phyloP scores from a whole-genome alignment of 2,797 vertebrate species.

The Sparus aurata region DNA sequence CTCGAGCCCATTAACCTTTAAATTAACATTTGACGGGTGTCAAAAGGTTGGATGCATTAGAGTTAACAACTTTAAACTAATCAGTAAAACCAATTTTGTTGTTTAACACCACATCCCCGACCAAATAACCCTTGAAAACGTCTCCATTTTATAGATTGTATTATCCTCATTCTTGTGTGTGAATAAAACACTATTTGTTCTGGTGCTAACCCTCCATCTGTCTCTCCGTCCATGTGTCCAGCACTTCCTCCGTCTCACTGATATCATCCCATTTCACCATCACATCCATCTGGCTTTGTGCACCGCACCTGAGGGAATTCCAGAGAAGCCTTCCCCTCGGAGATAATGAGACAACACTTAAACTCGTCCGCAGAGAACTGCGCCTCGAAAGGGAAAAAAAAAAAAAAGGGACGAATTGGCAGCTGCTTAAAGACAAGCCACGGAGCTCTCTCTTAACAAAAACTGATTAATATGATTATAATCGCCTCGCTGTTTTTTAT shows the following conservation, averaged over 20 bases:
- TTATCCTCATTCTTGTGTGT: neutral
- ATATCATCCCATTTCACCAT: conserved; percentile 39
- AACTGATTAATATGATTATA: conserved; percentile 41
- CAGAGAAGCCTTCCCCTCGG: conserved; percentile 1
- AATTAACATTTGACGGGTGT: neutral
- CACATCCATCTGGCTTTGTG: conserved; percentile 33
- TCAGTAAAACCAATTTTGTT: neutral
- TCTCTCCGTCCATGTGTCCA: conserved; percentile 22
- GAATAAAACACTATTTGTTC: neutral
- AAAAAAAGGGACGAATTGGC: conserved; percentile 33
- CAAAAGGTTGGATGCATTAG: neutral
- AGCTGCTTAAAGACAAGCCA: conserved; percentile 24
- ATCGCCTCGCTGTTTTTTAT: conserved; percentile 26
- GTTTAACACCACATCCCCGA: neutral
- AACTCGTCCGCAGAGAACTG: conserved; percentile 11
- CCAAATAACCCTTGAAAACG: neutral
- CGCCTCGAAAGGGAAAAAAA: neutral
- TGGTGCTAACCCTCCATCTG: conserved; percentile 27
- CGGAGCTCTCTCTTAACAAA: conserved; percentile 21
- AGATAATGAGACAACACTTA: conserved; percentile 39
- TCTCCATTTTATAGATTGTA: neutral
- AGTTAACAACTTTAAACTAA: neutral
- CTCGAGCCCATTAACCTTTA: neutral
- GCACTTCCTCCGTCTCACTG: conserved; percentile 4
- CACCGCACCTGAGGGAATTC: conserved; percentile 18